A percentile compares a stretch with the other conserved stretches of the same genome.
phyloP scores from a whole-genome alignment of 2,113 vertebrate genomes.

The Toxotes chatareus region DNA sequence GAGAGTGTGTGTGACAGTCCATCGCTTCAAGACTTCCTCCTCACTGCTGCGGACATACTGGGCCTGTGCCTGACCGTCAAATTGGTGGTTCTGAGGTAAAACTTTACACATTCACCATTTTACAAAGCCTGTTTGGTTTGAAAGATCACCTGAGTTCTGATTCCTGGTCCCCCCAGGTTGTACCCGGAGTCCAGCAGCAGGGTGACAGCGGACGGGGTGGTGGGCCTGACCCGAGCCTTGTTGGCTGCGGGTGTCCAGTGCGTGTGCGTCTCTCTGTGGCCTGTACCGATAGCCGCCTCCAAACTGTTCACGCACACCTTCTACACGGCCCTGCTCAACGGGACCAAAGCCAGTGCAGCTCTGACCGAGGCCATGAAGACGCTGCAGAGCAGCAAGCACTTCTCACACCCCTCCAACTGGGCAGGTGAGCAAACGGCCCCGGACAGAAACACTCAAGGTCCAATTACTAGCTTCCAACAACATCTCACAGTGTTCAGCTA shows the following conservation, averaged over 20 bases:
- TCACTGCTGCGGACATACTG: conserved; percentile 93
- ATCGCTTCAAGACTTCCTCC: conserved; percentile 93
- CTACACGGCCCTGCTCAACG: conserved; percentile 91
- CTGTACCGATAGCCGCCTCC: conserved; percentile 90
- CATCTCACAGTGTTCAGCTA: not conserved
- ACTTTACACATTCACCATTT: not conserved
- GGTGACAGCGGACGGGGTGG: conserved; percentile 91
- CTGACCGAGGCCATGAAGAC: conserved; percentile 94
- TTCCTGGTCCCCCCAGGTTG: conserved; percentile 70
- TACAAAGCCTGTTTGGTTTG: not conserved
- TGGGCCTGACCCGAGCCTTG: conserved; percentile 93
- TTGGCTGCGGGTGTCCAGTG: conserved; percentile 93
- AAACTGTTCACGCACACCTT: conserved; percentile 93
- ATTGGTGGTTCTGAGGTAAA: conserved; percentile 90
- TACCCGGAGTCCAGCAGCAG: conserved; percentile 91
- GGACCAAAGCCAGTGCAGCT: conserved; percentile 91
- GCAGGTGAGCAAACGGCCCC: conserved; percentile 85
- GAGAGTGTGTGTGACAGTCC: conserved; percentile 93
- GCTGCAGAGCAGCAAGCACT: conserved; percentile 92
- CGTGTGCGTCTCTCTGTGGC: conserved; percentile 94
- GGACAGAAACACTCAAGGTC: not conserved
- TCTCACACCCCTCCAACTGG: conserved; percentile 96
- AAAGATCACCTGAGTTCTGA: not conserved
- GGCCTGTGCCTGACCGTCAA: conserved; percentile 90
- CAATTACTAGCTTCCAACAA: not conserved